These are phyloP conservation scores for Varanus salvator DNA, from an alignment of 2,113 vertebrate species.

Conservation along the genomic window DNA sequence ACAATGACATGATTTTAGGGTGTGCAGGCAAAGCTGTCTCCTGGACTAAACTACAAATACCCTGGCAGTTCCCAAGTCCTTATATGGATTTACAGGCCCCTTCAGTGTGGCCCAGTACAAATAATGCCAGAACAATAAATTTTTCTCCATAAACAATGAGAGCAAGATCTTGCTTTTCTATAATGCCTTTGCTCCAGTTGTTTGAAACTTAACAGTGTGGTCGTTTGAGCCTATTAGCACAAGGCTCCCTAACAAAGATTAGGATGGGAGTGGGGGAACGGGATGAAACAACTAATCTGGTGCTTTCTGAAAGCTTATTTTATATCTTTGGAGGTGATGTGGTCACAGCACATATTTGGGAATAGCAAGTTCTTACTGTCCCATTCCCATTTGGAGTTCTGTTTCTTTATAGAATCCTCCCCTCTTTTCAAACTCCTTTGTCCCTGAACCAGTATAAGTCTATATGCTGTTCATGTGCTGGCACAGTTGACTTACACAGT, in stretches of 20 bases:
- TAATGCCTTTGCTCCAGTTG: neutral
- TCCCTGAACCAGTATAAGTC: no score
- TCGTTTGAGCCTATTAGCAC: neutral
- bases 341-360: no score
- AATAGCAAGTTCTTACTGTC: no score
- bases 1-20: neutral
- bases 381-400: no score
- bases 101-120: neutral
- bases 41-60: constrained; percentile 9
- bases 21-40: neutral
- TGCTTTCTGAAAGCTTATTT: no score
- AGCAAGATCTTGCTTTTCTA: neutral
- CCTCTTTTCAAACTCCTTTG: no score
- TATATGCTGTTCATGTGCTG: no score
- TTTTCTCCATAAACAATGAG: neutral
- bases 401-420: no score
- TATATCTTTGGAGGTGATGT: no score
- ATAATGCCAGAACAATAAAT: neutral
- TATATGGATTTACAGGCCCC: neutral
- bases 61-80: neutral
- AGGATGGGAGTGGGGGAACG: neutral
- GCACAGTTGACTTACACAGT: no score
- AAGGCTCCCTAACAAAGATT: neutral
- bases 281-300: no score
- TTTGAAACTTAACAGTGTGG: neutral